Conservation (phyloP, 2,888 invertebrate genomes). For the Lithophane ornitopus region DNA sequence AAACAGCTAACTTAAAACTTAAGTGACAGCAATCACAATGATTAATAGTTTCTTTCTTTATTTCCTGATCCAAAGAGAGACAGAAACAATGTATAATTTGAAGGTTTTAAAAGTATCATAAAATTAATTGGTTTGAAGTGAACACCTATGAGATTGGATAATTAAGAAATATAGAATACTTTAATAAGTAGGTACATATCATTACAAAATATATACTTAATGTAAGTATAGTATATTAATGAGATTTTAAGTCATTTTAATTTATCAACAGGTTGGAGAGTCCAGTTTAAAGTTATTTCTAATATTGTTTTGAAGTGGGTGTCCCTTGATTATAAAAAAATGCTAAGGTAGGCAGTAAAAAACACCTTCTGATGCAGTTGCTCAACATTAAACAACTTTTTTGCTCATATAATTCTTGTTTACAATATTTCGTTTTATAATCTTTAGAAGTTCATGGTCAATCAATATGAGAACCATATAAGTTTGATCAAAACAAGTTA, state of each 20-base stretch:
- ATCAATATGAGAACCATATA: neutral
- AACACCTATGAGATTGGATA: too few species aligned
- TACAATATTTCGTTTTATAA: neutral
- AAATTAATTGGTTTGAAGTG: neutral
- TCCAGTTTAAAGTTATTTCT: neutral
- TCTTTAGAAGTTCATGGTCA: slow-evolving; percentile 31
- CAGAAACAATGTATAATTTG: neutral
- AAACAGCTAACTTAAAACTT: neutral
- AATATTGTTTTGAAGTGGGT: neutral
- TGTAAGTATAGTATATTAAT: neutral
- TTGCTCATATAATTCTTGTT: neutral
- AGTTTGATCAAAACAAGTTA: neutral
- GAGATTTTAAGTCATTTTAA: neutral
- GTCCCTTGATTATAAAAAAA: neutral
- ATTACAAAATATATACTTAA: neutral
- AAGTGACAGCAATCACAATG: neutral
- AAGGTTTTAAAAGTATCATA: neutral
- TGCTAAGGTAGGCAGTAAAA: neutral
- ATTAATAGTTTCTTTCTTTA: neutral
- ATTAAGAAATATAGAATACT: neutral
- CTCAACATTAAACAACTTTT: neutral
- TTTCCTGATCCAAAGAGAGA: neutral
- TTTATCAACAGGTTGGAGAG: neutral
- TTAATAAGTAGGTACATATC: too few species aligned
- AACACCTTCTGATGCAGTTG: neutral